These are phyloP conservation scores for Mobula hypostoma DNA, from an alignment of 2,113 vertebrate species.

Conservation along the genomic window DNA sequence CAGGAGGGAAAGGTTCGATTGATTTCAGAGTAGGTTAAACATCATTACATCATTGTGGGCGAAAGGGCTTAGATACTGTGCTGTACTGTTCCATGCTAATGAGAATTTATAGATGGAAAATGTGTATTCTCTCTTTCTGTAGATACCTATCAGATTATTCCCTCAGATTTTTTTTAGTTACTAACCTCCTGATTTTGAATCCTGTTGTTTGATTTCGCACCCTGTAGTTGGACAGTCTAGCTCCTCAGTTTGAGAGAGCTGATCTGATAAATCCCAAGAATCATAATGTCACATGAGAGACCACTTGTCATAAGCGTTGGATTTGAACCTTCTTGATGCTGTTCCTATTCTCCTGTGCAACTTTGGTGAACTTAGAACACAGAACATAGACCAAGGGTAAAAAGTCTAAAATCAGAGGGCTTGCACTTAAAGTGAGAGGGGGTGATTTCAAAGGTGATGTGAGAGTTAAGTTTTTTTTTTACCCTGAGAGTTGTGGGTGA, in stretches of 20 bases:
- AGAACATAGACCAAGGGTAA: too few species aligned
- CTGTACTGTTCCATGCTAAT: too few species aligned
- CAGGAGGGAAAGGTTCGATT: too few species aligned
- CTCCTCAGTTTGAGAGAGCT: background rate
- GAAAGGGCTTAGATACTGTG: too few species aligned
- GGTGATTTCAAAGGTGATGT: too few species aligned
- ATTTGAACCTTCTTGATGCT: background rate
- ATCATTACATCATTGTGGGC: too few species aligned
- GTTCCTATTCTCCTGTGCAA: background rate
- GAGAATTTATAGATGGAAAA: background rate
- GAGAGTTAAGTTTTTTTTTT: too few species aligned
- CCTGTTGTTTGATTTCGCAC: background rate
- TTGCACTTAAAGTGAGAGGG: too few species aligned
- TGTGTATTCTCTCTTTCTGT: background rate
- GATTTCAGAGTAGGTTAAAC: too few species aligned
- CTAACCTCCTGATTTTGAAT: background rate
- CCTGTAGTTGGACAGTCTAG: background rate
- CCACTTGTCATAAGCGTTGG: background rate
- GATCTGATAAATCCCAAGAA: background rate
- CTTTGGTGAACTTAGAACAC: background rate
- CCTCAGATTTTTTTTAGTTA: background rate
- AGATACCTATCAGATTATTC: background rate
- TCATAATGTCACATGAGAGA: too few species aligned
- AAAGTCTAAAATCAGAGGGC: too few species aligned
- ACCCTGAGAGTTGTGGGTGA: too few species aligned